Evolutionary conservation across 2,797 vertebrate species (phyloP).

Genomic region (Rhabdophis nuchalis): DNA sequence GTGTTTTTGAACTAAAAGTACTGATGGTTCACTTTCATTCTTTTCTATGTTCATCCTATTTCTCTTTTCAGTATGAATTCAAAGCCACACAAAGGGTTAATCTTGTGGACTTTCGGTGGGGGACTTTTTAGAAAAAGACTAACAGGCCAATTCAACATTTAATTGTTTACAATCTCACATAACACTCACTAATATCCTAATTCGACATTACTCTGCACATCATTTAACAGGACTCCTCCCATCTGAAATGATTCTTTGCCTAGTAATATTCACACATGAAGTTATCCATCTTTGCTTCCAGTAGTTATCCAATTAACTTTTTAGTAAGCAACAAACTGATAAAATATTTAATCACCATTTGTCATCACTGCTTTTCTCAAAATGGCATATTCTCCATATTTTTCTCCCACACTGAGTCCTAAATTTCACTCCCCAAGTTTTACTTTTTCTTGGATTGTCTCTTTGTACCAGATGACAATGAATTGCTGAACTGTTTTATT

Average conservation of each 20-base stretch:
- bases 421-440: constrained; percentile 76
- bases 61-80: not conserved
- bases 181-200: not conserved
- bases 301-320: constrained; percentile 33
- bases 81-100: not conserved
- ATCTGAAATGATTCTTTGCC: not conserved
- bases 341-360: constrained; percentile 65
- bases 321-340: constrained; percentile 60
- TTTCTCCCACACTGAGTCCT: constrained; percentile 76
- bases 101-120: not conserved
- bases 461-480: constrained; percentile 73
- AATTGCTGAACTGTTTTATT: constrained; percentile 72
- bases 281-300: not conserved
- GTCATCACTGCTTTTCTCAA: constrained; percentile 53
- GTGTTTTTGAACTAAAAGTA: not conserved
- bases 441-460: constrained; percentile 75
- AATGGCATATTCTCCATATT: constrained; percentile 69
- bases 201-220: not conserved
- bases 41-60: not conserved
- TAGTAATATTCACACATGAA: not conserved
- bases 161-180: not conserved
- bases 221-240: not conserved
- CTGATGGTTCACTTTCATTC: not conserved
- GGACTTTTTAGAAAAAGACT: not conserved
- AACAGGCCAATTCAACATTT: not conserved